phyloP scores from a whole-genome alignment of 2,888 invertebrate species.

The Euclidia mi region DNA sequence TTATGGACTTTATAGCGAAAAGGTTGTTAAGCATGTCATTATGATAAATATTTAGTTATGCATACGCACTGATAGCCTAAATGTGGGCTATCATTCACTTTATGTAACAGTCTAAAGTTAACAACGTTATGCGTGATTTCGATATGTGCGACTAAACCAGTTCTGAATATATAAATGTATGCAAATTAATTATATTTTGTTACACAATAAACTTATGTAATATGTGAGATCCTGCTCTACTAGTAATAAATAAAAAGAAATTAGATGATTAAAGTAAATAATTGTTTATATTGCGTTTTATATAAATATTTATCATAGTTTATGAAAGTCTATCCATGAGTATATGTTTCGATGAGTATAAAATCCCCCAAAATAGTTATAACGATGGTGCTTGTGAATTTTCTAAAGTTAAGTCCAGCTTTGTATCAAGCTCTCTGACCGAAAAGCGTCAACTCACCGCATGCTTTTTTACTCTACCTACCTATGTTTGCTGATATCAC shows the following conservation, averaged over 20 bases:
- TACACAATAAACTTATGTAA: conserved; percentile 41
- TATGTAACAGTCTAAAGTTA: conserved; percentile 28
- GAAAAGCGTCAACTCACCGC: too few relatives aligned
- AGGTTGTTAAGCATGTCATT: too few relatives aligned
- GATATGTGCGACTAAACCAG: conserved; percentile 23
- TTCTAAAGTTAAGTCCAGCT: too few relatives aligned
- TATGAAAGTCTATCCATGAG: conserved; percentile 36
- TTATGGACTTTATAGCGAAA: too few relatives aligned
- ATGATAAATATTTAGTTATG: too few relatives aligned
- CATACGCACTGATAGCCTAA: neutral
- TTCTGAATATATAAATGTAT: conserved; percentile 25
- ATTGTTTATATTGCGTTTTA: conserved; percentile 20
- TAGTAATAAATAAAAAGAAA: conserved; percentile 19
- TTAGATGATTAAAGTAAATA: conserved; percentile 24
- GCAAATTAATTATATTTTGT: conserved; percentile 31
- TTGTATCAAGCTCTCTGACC: too few relatives aligned
- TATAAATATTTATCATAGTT: conserved; percentile 22
- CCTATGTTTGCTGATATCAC: too few relatives aligned
- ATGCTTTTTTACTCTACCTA: too few relatives aligned
- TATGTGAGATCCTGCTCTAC: conserved; percentile 26
- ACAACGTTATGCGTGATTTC: conserved; percentile 15
- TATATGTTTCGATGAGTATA: too few relatives aligned
- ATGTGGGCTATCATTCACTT: neutral
- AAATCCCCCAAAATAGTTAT: too few relatives aligned
- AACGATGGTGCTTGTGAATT: too few relatives aligned